Base-by-base conservation (phyloP, 2,888 invertebrate genomes). In the Callyntrura sp. region DNA sequence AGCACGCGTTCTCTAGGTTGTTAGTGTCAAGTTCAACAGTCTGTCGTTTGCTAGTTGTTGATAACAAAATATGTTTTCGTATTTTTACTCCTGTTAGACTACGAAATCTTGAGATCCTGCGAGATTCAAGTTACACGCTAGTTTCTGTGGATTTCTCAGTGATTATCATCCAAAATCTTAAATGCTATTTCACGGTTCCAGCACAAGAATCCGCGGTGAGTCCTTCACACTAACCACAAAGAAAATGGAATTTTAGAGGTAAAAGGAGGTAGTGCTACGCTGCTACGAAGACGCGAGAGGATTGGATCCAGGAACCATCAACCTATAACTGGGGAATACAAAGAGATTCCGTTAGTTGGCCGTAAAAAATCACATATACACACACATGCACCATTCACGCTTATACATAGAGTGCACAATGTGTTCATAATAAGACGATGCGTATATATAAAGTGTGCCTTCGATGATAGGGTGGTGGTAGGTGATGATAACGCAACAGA, bases 321-420 rank as follows among this genome's bases (percentile, higher is more conserved):
- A 83, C 68, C 84, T 84, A 79, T 25, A 85, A 85, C 62, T 57
- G 20, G 62, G 12, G 48, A 12, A 68, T 25, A 78, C 48, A 84
- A 76, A 51, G 60, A 76, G 45, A 51, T 76, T 76, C 51, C 45
- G 45, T 76, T 73, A 60, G n/a, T n/a, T 65, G 45, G 45, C 9
- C 6, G 28, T 48, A 28, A 57, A 35, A 73, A 70, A 55, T n/a
- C 23, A 65, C 43, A 81, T 14, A 78, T 23, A 12, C 45, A 23
- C 43, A 20, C 60, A 48, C 51, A 83, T 6, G 20, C 28, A 76
- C 12, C n/a, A n/a, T n/a, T 35, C 5, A 48, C 1, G 45, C 81
- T 78, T 20, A 35, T 28, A 60, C 9, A 3, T n/a, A 55, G 55
- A 3, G 45, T 8, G 1, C n/a, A n/a, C n/a, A n/a, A n/a, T n/a